A percentile compares a stretch with the other conserved stretches of the same genome.
phyloP scores from a whole-genome alignment of 1,140 invertebrate genomes.

The Orchesella cincta region DNA sequence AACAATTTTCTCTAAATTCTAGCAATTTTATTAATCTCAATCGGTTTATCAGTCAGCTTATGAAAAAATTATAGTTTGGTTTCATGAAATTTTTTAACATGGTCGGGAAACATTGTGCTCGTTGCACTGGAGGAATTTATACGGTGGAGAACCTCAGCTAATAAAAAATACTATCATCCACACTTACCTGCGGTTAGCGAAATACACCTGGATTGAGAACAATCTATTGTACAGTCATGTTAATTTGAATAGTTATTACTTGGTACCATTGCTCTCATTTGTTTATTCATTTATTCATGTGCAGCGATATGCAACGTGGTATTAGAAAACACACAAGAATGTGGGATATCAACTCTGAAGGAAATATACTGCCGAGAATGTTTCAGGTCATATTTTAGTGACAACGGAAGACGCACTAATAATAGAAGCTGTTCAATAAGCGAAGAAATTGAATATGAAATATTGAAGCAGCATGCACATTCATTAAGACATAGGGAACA shows the following conservation, averaged over 20 bases:
- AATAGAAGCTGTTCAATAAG: too few species aligned
- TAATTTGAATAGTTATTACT: not conserved
- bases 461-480: too few species aligned
- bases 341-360: not conserved
- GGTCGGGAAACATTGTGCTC: not conserved
- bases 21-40: not conserved
- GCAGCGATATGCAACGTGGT: not conserved
- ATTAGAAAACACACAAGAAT: not conserved
- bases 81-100: too few species aligned
- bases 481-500: too few species aligned
- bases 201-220: not conserved
- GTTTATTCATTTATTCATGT: not conserved
- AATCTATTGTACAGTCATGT: not conserved
- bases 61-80: not conserved
- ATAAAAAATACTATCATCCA: constrained; percentile 15
- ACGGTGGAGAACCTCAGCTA: not conserved
- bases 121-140: not conserved
- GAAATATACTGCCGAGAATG: not conserved
- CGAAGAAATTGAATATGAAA: too few species aligned
- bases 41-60: not conserved
- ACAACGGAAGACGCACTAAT: too few species aligned
- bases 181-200: constrained; percentile 1
- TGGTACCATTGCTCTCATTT: not conserved
- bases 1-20: not conserved
- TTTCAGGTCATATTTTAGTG: not conserved